These are phyloP conservation scores for Gymnothorax javanicus DNA, from an alignment of 2,797 vertebrate genomes.

Conservation along the genomic window DNA sequence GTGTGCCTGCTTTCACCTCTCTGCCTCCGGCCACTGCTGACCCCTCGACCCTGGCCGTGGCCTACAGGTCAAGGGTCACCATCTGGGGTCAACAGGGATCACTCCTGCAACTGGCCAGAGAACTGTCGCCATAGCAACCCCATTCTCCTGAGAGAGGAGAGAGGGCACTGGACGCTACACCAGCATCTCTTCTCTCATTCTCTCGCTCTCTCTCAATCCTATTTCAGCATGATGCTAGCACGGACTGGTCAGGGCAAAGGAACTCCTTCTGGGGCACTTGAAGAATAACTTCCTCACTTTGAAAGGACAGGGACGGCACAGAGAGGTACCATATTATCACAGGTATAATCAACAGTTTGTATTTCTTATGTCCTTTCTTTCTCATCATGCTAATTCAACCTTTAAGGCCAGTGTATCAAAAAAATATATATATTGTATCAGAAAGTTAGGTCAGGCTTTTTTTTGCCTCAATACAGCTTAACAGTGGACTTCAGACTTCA, in stretches of 20 bases:
- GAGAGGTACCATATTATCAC: background rate
- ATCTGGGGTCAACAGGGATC: conserved; percentile 65
- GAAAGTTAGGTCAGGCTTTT: background rate
- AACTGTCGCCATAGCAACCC: conserved; percentile 71
- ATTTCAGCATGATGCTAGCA: background rate
- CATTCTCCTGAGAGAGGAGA: conserved; percentile 49
- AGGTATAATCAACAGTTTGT: background rate
- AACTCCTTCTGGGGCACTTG: background rate
- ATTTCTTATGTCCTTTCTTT: background rate
- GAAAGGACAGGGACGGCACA: background rate
- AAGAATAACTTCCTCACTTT: background rate
- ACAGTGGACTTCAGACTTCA: background rate
- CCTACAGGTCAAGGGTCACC: conserved; percentile 74
- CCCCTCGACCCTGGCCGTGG: conserved; percentile 72
- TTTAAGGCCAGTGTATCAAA: background rate
- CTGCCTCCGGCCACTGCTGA: conserved; percentile 72
- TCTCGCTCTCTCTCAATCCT: conserved; percentile 11
- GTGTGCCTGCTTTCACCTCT: conserved; percentile 60
- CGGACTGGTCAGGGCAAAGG: background rate
- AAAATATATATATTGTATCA: background rate
- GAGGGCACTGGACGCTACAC: conserved; percentile 53
- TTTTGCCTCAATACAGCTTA: background rate
- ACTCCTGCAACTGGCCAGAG: conserved; percentile 60
- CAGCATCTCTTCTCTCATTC: conserved; percentile 38
- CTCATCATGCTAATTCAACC: background rate